Evolutionary conservation across 2,888 invertebrate species (phyloP), one percentile per base, ranked within the genome.

Genomic region (Nomada ferruginata): DNA sequence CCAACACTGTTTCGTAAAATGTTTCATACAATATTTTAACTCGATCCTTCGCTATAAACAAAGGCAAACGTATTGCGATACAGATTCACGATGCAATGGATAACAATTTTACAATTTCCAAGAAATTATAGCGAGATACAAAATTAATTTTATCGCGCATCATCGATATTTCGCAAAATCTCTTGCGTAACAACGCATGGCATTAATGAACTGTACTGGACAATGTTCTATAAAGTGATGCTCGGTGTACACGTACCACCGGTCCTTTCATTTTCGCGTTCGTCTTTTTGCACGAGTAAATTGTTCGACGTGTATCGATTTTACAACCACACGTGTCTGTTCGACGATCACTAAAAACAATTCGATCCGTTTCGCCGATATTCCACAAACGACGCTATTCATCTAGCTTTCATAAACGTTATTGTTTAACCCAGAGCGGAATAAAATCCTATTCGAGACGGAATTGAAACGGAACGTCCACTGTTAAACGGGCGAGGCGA

Each of bases 111-210:
- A 9, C 0, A 26, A 64, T 36, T 26, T 52, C 13, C 10, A 11
- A 9, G 18, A 53, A 53, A 36, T 36, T 36, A 36, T 36, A 7
- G 36, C 36, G 36, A 36, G 36, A 36, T 36, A 36, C 36, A 36
- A 36, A 57, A 60, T 42, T 36, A 7, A 5, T 71, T 36, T 52
- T 61, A 50, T 36, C 9, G 36, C 47, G 2, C 47, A 47, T 47
- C 36, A 23, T 42, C 26, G 18, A 42, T 63, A 63, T 53, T 70
- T 75, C 68, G 50, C 23, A 50, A 75, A 75, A 70, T 60, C 26
- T 52, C 26, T 75, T 75, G 26, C 60, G 60, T 75, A 75, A 75
- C 70, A 70, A 52, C 26, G 11, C 52, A 9, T 52, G 42, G 60
- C 59, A 70, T 70, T 70, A 75, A 74, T 42, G 59, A 60, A 76